Evolutionary conservation across 2,113 vertebrate species (phyloP), one percentile per base, ranked within the genome.

Genomic region (Excalfactoria chinensis): DNA sequence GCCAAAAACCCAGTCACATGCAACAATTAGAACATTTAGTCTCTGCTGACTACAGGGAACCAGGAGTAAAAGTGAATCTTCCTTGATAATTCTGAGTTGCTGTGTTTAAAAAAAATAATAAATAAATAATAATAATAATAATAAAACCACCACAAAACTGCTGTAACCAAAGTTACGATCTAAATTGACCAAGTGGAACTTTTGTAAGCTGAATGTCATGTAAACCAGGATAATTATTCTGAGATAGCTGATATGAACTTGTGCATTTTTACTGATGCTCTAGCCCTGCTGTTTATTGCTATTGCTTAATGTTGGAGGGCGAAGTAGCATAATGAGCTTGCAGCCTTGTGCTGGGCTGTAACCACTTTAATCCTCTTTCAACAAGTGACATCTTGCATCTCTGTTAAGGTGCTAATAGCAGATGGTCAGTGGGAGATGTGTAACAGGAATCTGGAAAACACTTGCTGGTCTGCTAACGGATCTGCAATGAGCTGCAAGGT

Each of bases 311-410:
- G 68, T 78, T 67, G 49, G 59, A 84, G 49, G 25, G 41, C 44
- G 68, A 78, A 91, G 63, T 71, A 55, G 32, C 32, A 49, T 90
- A 92, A 89, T 82, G 37, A 90, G 37, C 71, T 92, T 63, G 63
- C 74, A 90, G 86, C 84, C 74, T 90, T 91, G 82, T 91, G 40
- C 51, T 64, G 78, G 51, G 58, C 28, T 18, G 78, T 83, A 92
- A 79, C 68, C 46, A 60, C 94, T 79, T 79, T 90, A 77, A 85
- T 95, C 69, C 85, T 71, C 89, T 93, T 92, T 89, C 87, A 91
- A 70, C 86, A 83, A 93, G 86, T 74, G 84, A 93, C 73, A 92
- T 92, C 86, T 91, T 4, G 8, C 32, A 28, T 66, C 48, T 55
- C 30, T 19, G 0, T 91, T 80, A 85, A 85, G 91, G 68, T 87